These are phyloP conservation scores for Caradrina clavipalpis DNA, from an alignment of 2,888 invertebrate species.

Conservation along the genomic window DNA sequence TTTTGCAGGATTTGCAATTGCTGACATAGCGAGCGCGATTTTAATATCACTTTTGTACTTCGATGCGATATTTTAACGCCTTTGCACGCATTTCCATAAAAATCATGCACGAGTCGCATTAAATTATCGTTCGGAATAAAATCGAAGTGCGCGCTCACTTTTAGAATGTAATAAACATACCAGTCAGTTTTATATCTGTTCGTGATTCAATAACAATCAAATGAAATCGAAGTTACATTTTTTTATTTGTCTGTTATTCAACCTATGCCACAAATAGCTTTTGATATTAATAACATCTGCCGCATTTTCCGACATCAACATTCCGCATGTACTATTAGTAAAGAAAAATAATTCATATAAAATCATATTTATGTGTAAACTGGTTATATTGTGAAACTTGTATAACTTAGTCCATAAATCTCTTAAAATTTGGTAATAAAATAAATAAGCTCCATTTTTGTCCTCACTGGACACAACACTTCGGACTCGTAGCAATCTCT, in stretches of 20 bases:
- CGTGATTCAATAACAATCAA: constrained; percentile 11
- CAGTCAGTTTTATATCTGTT: constrained; percentile 12
- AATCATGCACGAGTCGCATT: background rate
- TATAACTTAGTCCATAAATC: constrained; percentile 50
- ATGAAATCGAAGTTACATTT: constrained; percentile 4
- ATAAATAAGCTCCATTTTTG: constrained; percentile 58
- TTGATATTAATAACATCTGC: constrained; percentile 17
- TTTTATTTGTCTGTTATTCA: constrained; percentile 4
- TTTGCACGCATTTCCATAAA: too few relatives aligned
- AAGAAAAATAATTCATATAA: constrained; percentile 14
- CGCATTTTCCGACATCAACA: background rate
- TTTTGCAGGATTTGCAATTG: background rate
- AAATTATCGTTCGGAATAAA: background rate
- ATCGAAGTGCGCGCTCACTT: background rate
- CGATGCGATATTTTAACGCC: background rate
- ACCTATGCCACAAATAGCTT: constrained; percentile 15
- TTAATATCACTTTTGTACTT: background rate
- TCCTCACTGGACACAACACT: constrained; percentile 39
- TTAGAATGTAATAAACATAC: constrained; percentile 11
- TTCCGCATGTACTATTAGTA: background rate
- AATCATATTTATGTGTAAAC: constrained; percentile 27
- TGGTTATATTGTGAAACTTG: constrained; percentile 11
- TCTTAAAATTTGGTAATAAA: constrained; percentile 55
- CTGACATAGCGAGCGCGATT: too few relatives aligned
- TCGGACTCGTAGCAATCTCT: constrained; percentile 20